Conservation (phyloP, 2,888 invertebrate species). For the Tipula confusa region DNA sequence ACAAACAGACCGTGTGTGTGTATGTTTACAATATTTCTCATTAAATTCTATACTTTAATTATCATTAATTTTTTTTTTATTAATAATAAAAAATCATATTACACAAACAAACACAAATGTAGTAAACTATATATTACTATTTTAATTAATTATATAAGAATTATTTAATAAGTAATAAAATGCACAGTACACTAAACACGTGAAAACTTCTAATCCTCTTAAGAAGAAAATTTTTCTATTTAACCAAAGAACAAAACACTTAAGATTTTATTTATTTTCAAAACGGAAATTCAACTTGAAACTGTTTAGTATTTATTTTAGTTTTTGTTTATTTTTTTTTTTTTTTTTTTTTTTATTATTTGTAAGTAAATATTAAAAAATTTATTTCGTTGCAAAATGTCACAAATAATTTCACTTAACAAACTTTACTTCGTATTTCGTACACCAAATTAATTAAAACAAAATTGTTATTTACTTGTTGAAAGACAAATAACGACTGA, state of each 20-base stretch:
- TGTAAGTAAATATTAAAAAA: background rate
- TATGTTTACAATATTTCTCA: background rate
- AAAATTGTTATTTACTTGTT: background rate
- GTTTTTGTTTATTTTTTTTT: background rate
- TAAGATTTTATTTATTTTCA: background rate
- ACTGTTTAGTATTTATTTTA: background rate
- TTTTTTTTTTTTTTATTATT: background rate
- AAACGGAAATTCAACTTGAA: slow-evolving; percentile 25
- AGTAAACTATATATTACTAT: background rate
- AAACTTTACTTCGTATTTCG: background rate
- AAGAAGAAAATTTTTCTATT: background rate
- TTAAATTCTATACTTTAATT: background rate
- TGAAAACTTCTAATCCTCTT: background rate
- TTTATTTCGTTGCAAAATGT: background rate
- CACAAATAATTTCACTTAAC: background rate
- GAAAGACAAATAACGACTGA: slow-evolving; percentile 6
- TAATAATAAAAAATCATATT: background rate
- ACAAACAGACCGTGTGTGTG: background rate
- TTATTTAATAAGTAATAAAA: background rate
- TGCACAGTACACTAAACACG: background rate
- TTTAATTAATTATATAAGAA: background rate
- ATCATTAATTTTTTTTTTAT: too few relatives aligned
- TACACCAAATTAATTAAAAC: background rate
- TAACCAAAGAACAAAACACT: background rate
- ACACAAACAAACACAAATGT: background rate